A percentile compares a stretch with the other conserved stretches of the same genome.
These are phyloP conservation scores for Aphidius ervi DNA, from an alignment of 1,140 invertebrate species.

Conservation along the genomic window DNA sequence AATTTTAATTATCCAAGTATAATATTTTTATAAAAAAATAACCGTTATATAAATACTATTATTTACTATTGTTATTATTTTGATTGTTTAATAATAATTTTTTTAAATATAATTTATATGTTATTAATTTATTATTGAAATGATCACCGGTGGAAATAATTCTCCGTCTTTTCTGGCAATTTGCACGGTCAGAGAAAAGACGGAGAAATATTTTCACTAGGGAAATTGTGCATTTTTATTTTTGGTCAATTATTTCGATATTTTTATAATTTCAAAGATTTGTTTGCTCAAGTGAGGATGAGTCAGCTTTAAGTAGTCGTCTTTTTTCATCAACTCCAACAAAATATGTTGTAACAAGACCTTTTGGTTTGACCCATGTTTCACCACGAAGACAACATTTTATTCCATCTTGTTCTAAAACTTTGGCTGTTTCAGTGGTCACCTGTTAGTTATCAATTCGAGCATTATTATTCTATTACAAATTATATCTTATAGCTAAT, in stretches of 20 bases:
- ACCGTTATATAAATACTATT: too few relatives aligned
- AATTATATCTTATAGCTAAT: neutral
- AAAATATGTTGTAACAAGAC: constrained; percentile 70
- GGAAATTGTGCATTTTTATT: neutral
- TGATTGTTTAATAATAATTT: too few relatives aligned
- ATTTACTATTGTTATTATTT: too few relatives aligned
- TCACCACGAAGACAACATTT: constrained; percentile 66
- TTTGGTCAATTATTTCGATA: too few relatives aligned
- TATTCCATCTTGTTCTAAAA: constrained; percentile 65
- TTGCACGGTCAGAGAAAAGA: too few relatives aligned
- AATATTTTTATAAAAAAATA: too few relatives aligned
- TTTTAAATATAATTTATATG: too few relatives aligned
- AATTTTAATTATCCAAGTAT: too few relatives aligned
- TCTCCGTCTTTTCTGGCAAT: too few relatives aligned
- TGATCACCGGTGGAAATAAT: too few relatives aligned
- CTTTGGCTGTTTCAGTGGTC: constrained; percentile 67
- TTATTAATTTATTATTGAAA: too few relatives aligned
- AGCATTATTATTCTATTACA: neutral
- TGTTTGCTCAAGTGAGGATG: constrained; percentile 34
- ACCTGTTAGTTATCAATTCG: constrained; percentile 50
- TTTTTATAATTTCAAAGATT: constrained; percentile 1
- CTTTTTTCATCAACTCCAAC: constrained; percentile 61
- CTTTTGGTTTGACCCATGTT: constrained; percentile 74
- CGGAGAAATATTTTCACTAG: too few relatives aligned
- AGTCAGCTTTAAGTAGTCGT: constrained; percentile 29